phyloP scores from a whole-genome alignment of 2,797 vertebrate genomes.

The Micropoecilia bifurca region DNA sequence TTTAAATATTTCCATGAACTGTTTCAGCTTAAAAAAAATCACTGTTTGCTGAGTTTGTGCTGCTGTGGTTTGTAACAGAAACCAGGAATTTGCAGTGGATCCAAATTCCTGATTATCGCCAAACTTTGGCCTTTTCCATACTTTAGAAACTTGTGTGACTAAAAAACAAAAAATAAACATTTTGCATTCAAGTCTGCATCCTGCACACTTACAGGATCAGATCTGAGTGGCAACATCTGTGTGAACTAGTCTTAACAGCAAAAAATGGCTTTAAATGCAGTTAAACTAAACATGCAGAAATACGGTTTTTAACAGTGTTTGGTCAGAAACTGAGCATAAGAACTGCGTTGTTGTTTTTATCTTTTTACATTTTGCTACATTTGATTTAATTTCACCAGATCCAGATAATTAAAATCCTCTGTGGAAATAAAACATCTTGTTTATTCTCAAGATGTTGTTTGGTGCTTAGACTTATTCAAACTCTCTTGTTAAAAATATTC shows the following conservation, averaged over 20 bases:
- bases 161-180: not conserved
- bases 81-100: not conserved
- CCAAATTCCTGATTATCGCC: not conserved
- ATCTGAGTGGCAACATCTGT: not conserved
- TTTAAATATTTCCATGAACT: not conserved
- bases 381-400: not conserved
- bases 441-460: constrained; percentile 1
- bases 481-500: not conserved
- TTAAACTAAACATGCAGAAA: not conserved
- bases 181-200: not conserved
- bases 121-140: not conserved
- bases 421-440: constrained; percentile 1
- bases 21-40: not conserved
- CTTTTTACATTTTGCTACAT: not conserved
- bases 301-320: not conserved
- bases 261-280: not conserved
- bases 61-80: not conserved
- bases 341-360: not conserved
- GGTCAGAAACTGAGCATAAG: not conserved
- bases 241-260: not conserved
- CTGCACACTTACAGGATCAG: not conserved
- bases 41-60: not conserved
- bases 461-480: not conserved
- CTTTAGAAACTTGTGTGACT: not conserved
- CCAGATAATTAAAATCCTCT: not conserved